A percentile compares a stretch with the other conserved stretches of the same genome.
phyloP scores from a whole-genome alignment of 1,140 invertebrate species.

The Ditylenchus dipsaci region DNA sequence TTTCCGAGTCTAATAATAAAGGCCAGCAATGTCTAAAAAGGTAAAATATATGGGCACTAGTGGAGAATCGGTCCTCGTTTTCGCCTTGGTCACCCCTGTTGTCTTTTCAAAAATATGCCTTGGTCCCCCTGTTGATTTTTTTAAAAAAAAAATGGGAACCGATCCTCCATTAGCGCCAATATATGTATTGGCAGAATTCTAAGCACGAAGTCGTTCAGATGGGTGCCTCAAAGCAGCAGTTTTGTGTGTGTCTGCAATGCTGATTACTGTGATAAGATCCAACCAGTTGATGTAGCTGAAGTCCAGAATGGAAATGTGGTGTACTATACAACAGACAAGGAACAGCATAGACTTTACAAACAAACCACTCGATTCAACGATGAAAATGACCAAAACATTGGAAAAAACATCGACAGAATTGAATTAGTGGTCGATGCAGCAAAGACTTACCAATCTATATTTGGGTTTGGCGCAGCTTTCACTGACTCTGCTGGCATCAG shows the following conservation, averaged over 20 bases:
- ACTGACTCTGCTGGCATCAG: conserved; percentile 62
- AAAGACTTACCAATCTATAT: conserved; percentile 53
- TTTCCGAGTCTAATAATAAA: too few species aligned
- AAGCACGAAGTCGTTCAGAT: too few species aligned
- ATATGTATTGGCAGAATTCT: too few species aligned
- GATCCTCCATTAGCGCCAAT: too few species aligned
- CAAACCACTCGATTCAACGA: conserved; percentile 64
- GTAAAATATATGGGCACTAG: too few species aligned
- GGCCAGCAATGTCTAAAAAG: too few species aligned
- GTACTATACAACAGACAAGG: conserved; percentile 17
- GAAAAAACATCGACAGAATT: neutral
- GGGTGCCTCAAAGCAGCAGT: neutral
- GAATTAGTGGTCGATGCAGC: conserved; percentile 12
- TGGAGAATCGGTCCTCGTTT: too few species aligned
- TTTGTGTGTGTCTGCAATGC: conserved; percentile 26
- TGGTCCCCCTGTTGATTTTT: too few species aligned
- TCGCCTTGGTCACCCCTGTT: too few species aligned
- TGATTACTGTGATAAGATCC: conserved; percentile 13
- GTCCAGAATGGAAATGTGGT: conserved; percentile 7
- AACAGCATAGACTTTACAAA: conserved; percentile 6
- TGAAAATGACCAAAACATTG: neutral
- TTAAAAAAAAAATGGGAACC: too few species aligned
- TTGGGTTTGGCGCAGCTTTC: conserved; percentile 62
- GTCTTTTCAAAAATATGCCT: too few species aligned
- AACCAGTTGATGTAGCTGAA: neutral